Evolutionary conservation across 2,797 vertebrate genomes (phyloP).

Genomic region (Pangasius sanitwongsei): DNA sequence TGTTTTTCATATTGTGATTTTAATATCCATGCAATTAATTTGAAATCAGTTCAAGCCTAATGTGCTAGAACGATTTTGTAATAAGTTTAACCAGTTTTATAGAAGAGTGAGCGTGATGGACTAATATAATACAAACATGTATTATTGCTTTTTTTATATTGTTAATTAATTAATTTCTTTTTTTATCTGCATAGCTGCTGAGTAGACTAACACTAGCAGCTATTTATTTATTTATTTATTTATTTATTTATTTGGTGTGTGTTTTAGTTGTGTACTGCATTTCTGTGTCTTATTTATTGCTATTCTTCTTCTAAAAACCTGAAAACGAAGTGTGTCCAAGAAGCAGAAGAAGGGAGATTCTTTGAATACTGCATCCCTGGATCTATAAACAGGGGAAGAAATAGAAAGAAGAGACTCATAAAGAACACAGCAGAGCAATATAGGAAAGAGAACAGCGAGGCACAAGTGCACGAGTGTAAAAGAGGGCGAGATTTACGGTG

Average conservation of each 20-base stretch:
- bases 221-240: not conserved
- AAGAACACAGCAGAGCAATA: constrained; percentile 19
- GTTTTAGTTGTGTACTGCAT: not conserved
- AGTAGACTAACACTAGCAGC: not conserved
- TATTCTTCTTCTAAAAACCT: not conserved
- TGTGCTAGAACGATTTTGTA: not conserved
- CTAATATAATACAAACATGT: not conserved
- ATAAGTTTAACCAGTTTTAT: not conserved
- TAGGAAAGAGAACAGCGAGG: constrained; percentile 31
- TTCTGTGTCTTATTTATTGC: not conserved
- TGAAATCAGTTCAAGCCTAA: not conserved
- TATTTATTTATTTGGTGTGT: not conserved
- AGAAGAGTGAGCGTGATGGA: not conserved
- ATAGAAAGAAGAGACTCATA: constrained; percentile 25
- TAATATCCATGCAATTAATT: not conserved
- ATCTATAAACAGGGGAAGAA: constrained; percentile 16
- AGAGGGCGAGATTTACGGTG: constrained; percentile 60
- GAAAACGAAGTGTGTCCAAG: constrained; percentile 8
- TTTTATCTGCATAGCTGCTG: not conserved
- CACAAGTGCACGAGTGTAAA: constrained; percentile 49
- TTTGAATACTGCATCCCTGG: constrained; percentile 21
- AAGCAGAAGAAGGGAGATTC: not conserved
- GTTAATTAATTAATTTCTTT: not conserved
- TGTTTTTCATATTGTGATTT: not conserved
- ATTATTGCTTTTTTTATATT: not conserved